Percentiles rank a stretch among this genome's conserved stretches.
Conservation (phyloP, 2,888 invertebrate species). For the Cartodere bifasciata region DNA sequence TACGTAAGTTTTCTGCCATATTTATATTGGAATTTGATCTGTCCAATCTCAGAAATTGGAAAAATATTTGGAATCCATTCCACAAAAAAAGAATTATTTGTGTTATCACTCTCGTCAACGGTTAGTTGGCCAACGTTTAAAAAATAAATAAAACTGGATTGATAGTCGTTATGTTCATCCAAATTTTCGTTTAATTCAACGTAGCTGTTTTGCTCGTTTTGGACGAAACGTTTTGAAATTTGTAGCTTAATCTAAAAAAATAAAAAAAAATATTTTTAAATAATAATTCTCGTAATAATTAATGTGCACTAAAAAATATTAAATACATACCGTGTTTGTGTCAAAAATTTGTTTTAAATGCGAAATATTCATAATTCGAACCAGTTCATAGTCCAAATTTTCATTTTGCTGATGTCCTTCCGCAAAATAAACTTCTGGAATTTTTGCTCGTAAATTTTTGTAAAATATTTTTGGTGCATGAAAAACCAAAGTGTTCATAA, state of each 20-base stretch:
- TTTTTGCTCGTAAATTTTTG: constrained; percentile 56
- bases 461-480: constrained; percentile 62
- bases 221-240: constrained; percentile 49
- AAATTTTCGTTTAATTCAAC: constrained; percentile 23
- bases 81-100: constrained; percentile 46
- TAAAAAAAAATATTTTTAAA: constrained; percentile 6
- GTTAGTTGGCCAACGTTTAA: constrained; percentile 38
- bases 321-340: constrained; percentile 40
- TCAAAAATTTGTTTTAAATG: constrained; percentile 65
- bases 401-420: constrained; percentile 41
- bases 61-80: constrained; percentile 68
- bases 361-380: constrained; percentile 57
- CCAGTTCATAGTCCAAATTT: constrained; percentile 42
- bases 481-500: constrained; percentile 53
- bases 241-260: constrained; percentile 44
- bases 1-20: constrained; percentile 45
- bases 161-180: constrained; percentile 27
- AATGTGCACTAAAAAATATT: too few species aligned
- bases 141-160: constrained; percentile 25
- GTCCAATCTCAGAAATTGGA: constrained; percentile 55
- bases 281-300: constrained; percentile 1
- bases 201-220: constrained; percentile 47
- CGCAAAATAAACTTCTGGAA: constrained; percentile 41
- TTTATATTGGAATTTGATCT: constrained; percentile 57
- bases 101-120: constrained; percentile 37